A percentile compares a stretch with the other conserved stretches of the same genome.
Evolutionary conservation across 53 echinoderm and acorn worm species (phyloP).

Genomic region (Holothuria scabra): DNA sequence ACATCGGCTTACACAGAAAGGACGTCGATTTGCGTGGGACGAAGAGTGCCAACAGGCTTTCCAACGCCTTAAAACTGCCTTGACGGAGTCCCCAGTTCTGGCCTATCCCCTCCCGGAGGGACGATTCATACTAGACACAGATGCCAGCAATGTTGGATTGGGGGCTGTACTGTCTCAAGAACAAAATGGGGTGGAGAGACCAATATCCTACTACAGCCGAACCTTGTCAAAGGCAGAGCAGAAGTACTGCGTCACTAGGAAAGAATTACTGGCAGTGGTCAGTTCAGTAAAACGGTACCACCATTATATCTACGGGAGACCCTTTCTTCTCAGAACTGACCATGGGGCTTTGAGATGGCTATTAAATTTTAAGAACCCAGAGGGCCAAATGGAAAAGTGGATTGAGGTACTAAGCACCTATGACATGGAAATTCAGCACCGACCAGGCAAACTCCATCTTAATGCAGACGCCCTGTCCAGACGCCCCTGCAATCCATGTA

Average conservation of each 20-base stretch:
- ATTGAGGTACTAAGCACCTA: too few species aligned
- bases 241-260: conserved; percentile 51
- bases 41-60: conserved; percentile 28
- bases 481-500: too few species aligned
- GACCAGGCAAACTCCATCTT: too few species aligned
- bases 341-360: too few species aligned
- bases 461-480: too few species aligned
- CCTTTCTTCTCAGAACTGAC: too few species aligned
- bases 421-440: too few species aligned
- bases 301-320: background rate
- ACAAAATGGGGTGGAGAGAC: conserved; percentile 42
- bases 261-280: conserved; percentile 53
- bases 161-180: conserved; percentile 47
- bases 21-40: conserved; percentile 16
- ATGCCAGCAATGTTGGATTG: conserved; percentile 48
- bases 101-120: conserved; percentile 26
- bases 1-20: conserved; percentile 41
- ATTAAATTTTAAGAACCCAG: too few species aligned
- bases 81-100: conserved; percentile 42
- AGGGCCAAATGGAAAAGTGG: too few species aligned
- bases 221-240: conserved; percentile 1
- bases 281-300: conserved; percentile 28
- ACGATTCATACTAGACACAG: conserved; percentile 36
- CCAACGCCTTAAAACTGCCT: conserved; percentile 1
- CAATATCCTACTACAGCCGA: conserved; percentile 47